phyloP scores from a whole-genome alignment of 2,113 vertebrate genomes.

The Oxyura jamaicensis region DNA sequence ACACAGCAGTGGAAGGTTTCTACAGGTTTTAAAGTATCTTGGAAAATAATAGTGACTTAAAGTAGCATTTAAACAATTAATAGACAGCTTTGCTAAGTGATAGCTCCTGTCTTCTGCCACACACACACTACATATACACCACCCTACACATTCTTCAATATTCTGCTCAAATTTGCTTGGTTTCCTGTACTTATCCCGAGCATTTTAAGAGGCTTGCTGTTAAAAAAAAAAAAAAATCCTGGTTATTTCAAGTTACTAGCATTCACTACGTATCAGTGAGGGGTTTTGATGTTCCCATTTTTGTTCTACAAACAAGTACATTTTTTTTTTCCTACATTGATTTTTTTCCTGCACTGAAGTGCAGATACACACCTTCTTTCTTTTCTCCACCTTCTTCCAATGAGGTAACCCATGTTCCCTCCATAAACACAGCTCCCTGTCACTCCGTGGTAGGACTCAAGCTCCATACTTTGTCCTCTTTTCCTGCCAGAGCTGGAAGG shows the following conservation, averaged over 20 bases:
- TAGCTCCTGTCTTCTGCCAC: neutral
- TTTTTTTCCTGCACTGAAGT: fast-evolving
- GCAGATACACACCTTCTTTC: neutral
- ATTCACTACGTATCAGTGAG: fast-evolving
- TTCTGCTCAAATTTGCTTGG: neutral
- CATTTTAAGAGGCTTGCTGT: neutral
- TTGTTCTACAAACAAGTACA: neutral
- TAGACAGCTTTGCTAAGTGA: neutral
- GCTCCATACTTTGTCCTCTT: neutral
- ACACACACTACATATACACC: no score
- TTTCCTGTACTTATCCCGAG: neutral
- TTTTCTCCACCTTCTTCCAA: neutral
- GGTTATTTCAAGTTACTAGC: neutral
- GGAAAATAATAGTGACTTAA: neutral
- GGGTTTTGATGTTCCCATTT: neutral
- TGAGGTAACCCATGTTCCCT: neutral
- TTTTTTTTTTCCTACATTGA: neutral
- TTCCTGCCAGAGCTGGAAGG: neutral
- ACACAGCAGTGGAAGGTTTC: neutral
- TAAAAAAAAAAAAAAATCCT: neutral
- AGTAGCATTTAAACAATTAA: neutral
- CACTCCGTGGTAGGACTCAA: neutral
- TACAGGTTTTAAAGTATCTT: neutral
- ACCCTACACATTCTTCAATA: neutral
- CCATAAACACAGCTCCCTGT: neutral